Conservation (phyloP, 2,797 vertebrate genomes). For the Macropus fuliginosus region DNA sequence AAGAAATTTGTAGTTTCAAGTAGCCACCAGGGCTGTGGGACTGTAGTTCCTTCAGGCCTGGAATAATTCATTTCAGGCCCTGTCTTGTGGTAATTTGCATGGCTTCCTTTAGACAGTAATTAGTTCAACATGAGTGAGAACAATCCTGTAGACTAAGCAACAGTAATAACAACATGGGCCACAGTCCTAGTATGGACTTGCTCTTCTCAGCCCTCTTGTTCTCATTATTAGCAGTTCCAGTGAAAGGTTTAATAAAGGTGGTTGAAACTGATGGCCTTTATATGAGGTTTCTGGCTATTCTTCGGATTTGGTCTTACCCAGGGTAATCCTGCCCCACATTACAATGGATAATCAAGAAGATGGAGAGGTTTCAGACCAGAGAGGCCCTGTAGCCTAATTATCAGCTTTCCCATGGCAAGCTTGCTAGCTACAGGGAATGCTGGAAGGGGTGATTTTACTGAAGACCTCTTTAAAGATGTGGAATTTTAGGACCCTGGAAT, state of each 20-base stretch:
- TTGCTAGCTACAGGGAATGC: not conserved
- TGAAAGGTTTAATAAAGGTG: conserved; percentile 11
- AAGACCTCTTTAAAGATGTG: not conserved
- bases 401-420: not conserved
- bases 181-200: not conserved
- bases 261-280: conserved; percentile 13
- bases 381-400: not conserved
- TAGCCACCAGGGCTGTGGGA: not conserved
- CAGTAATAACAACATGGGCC: conserved; percentile 21
- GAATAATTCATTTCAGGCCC: conserved; percentile 26
- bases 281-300: not conserved
- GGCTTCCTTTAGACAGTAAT: conserved; percentile 41
- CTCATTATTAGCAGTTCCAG: not conserved
- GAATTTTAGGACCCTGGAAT: not conserved
- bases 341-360: not conserved
- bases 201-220: not conserved
- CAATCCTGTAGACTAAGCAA: not conserved
- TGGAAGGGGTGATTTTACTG: not conserved
- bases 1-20: not conserved
- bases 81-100: not conserved
- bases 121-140: conserved; percentile 16
- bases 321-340: not conserved
- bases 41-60: not conserved
- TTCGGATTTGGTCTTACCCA: not conserved
- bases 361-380: not conserved